Base-by-base conservation (phyloP, 2,888 invertebrate genomes). In the Pegoplata infirma region DNA sequence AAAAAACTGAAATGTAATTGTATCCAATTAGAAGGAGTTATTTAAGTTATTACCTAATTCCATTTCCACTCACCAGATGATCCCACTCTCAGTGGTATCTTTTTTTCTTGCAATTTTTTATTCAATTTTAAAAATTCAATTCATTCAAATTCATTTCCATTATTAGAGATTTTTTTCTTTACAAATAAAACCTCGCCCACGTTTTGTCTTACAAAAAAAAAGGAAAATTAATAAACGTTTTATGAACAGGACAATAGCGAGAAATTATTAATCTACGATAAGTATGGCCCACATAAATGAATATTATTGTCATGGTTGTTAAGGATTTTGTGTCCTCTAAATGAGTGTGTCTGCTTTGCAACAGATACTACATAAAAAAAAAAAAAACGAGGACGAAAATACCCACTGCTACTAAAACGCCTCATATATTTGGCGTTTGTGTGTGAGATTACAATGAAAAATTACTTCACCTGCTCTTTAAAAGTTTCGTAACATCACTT, bases 401-500 rank as follows among this genome's bases (percentile, higher is more conserved):
- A 16, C 28, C 25, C n/a, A 56, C n/a, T 28, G 40, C 21, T 55
- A 32, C 16, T n/a, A 40, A 58, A 58, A 58, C 40, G 58, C 44
- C 58, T 23, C 44, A 44, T 58, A 21, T 14, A 58, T 58, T 56
- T 23, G 23, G n/a, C 0, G 12, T 40, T 40, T 40, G n/a, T 40
- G 36, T 21, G n/a, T n/a, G n/a, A n/a, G 58, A 12, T 28, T 46
- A 61, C 16, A 16, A 61, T 61, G 46, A 28, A 47, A 59, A 59
- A 44, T 44, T 16, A 59, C 40, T 46, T 23, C 19, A 21, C 28
- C 55, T 21, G 28, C 28, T 17, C 55, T 40, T 16, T 8, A 7
- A 40, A 8, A 36, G 56, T 21, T 19, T 10, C n/a, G 36, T 56
- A 40, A 40, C 36, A 58, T 23, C 58, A 40, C 58, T 58, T 58